Conservation (phyloP, 1,140 invertebrate species). For the Papilio helenus region DNA sequence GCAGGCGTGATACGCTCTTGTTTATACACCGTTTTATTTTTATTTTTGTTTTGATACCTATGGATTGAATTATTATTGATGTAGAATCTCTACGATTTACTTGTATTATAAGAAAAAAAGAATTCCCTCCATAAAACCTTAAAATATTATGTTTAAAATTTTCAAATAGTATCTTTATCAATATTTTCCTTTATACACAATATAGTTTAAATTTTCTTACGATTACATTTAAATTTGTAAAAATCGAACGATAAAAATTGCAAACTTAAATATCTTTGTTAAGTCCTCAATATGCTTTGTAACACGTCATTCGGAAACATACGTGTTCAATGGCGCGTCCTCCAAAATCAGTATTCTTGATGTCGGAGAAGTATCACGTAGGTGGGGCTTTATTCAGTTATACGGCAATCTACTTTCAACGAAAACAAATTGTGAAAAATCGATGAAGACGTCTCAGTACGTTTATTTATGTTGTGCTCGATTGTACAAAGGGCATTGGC, state of each 20-base stretch:
- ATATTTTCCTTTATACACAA: too few species aligned
- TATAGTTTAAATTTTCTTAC: too few species aligned
- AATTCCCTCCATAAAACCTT: too few species aligned
- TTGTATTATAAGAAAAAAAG: too few species aligned
- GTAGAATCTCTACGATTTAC: too few species aligned
- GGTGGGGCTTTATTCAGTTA: background rate
- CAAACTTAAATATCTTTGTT: background rate
- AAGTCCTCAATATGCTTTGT: background rate
- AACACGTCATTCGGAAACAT: background rate
- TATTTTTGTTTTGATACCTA: background rate
- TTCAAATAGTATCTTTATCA: too few species aligned
- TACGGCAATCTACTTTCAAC: background rate
- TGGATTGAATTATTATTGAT: background rate
- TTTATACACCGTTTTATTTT: conserved; percentile 12
- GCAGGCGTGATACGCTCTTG: conserved; percentile 41
- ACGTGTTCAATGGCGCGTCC: conserved; percentile 29
- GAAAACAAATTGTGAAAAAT: conserved; percentile 26
- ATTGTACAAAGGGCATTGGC: conserved; percentile 56
- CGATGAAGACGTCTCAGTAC: conserved; percentile 26
- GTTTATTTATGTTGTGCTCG: conserved; percentile 34
- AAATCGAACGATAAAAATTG: background rate
- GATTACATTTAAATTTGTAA: too few species aligned
- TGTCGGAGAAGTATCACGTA: conserved; percentile 18
- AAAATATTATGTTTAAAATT: too few species aligned
- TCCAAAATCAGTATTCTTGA: conserved; percentile 12